Base-by-base conservation (phyloP, 2,113 vertebrate species). In the Smithornis capensis region DNA sequence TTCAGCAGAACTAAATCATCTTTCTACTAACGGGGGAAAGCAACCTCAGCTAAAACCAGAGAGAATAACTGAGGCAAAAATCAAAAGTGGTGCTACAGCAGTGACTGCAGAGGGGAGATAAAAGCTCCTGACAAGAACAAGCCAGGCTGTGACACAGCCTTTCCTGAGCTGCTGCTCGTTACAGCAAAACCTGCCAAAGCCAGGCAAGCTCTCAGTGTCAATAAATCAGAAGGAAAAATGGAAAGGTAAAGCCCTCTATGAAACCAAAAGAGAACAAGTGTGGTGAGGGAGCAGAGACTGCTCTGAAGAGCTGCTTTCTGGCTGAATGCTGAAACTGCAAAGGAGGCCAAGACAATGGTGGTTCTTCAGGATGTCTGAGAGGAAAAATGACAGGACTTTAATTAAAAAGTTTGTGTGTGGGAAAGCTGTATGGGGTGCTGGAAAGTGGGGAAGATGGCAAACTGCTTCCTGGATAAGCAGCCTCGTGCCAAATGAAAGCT, bases 1-100 rank as follows among this genome's bases (percentile, higher is more conserved):
- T 93, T 81, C 93, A 71, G 45, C 73, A 95, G 92, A 93, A 71
- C 76, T 87, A 82, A 82, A 90, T 95, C 52, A 76, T 81, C 49
- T 53, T 78, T 55, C 65, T 79, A 25, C 81, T 35, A 68, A 73
- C n/a, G 1, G 2, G 44, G 70, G 80, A 73, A 49, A 94, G 83
- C 64, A 89, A 90, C 68, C 63, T 88, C 92, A 92, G 88, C 92
- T 86, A 31, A 95, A 96, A 56, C 17, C 69, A 78, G 28, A 3
- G 2, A 25, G 45, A 28, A 77, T 19, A 93, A 63, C 53, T 56
- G 10, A 71, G 75, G 77, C 57, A 89, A 79, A 78, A 95, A 80
- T 70, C 89, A 42, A 24, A 76, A 80, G 55, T 47, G 83, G 53
- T 33, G 17, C 33, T 60, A 11, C 52, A 68, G 69, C 87, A 87